Percentiles rank a stretch among this genome's conserved stretches.
phyloP scores from a whole-genome alignment of 2,888 invertebrate genomes.

The Rosalia funebris region DNA sequence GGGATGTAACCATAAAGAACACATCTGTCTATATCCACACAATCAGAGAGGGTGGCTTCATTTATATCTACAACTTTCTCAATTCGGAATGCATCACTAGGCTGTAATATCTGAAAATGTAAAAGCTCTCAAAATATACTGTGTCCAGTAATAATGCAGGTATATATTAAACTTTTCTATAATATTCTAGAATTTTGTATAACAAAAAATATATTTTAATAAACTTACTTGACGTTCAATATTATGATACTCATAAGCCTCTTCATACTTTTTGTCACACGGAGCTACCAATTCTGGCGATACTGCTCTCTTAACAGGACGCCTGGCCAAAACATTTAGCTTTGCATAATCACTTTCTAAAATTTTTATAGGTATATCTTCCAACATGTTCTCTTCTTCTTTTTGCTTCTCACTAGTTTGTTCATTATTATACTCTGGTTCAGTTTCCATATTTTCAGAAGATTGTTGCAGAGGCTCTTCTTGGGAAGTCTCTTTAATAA shows the following conservation, averaged over 20 bases:
- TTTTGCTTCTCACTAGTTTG: constrained; percentile 9
- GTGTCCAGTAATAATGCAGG: not conserved
- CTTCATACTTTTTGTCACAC: constrained; percentile 44
- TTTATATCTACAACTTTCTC: constrained; percentile 40
- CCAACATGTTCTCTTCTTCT: constrained; percentile 14
- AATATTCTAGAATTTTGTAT: not conserved
- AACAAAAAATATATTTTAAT: not conserved
- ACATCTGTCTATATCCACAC: constrained; percentile 56
- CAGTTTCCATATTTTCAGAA: constrained; percentile 10
- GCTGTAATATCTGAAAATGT: constrained; percentile 46
- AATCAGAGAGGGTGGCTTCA: constrained; percentile 47
- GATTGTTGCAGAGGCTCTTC: not conserved
- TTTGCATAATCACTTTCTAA: constrained; percentile 49
- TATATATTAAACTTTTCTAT: not conserved
- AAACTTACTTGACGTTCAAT: constrained; percentile 48
- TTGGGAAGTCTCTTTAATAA: constrained; percentile 14
- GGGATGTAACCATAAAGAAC: constrained; percentile 52
- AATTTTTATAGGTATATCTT: constrained; percentile 25
- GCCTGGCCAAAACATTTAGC: constrained; percentile 50
- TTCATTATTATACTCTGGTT: not conserved
- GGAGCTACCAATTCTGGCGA: constrained; percentile 41
- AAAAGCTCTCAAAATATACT: not conserved
- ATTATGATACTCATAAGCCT: constrained; percentile 50
- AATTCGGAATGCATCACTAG: constrained; percentile 43
- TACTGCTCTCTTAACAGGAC: constrained; percentile 47